Base-by-base conservation (phyloP, 2,113 vertebrate genomes). In the Gallinago paraguaiae region DNA sequence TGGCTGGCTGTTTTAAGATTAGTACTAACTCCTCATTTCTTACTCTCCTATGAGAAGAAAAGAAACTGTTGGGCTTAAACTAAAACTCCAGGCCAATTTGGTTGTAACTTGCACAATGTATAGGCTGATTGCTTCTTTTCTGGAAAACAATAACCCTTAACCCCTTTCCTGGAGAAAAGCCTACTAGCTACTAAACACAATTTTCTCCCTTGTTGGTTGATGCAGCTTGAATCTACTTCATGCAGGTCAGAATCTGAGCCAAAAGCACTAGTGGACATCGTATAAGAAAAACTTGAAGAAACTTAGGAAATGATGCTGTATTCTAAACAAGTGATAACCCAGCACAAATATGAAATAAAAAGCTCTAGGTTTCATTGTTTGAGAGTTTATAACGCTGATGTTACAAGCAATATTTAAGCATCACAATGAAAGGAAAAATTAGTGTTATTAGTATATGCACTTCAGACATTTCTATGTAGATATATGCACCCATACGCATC, bases 321-420 rank as follows among this genome's bases (percentile, higher is more conserved):
- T 92, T 94, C 82, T 92, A 85, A 95, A 92, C 70, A 61, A 93
- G 68, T 80, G 74, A 79, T 48, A 86, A 91, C 78, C 50, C 48
- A 54, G 86, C 50, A 85, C 28, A 59, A 30, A 46, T 9, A 53
- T 5, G 20, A 82, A 87, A 60, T 35, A 7, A 96, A 93, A 79
- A 88, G 70, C 90, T 95, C 59, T 77, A 77, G 37, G 39, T 59
- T 94, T 82, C 82, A 51, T 14, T 35, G 35, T 60, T 54, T 65
- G 68, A 75, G 84, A 93, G 67, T 91, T 86, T 41, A 46, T 35
- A 59, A 48, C 4, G 19, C 5, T 74, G 82, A 96, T 69, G 87
- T 96, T 91, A 95, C 37, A 80, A 95, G 93, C 72, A 92, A 75
- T 95, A 64, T 86, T 68, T 92, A 90, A 90, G 87, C 51, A 96